These are phyloP conservation scores for Hirudo medicinalis DNA, from an alignment of 1,140 invertebrate genomes.

Conservation along the genomic window DNA sequence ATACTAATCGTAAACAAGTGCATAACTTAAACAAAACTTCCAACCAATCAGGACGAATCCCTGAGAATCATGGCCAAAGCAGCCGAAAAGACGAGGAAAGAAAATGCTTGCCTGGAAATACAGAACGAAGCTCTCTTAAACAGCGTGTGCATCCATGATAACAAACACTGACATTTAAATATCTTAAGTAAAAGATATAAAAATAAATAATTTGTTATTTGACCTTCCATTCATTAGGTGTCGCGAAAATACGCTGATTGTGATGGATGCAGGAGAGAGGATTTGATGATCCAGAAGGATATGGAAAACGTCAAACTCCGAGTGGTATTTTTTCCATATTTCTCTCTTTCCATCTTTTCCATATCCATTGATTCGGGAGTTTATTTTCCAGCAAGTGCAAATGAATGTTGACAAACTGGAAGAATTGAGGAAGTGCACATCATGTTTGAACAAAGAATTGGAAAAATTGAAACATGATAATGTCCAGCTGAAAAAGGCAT, in stretches of 20 bases:
- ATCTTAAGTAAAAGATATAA: too few species aligned
- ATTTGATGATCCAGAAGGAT: slow-evolving; percentile 7
- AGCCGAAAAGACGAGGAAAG: neutral
- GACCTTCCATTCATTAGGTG: neutral
- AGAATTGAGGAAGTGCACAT: neutral
- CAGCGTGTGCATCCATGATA: too few species aligned
- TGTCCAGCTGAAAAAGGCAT: neutral
- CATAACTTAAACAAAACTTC: neutral
- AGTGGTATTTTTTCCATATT: neutral
- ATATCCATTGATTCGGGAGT: too few species aligned
- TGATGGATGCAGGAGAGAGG: slow-evolving; percentile 2
- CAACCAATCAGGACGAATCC: neutral
- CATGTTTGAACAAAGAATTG: neutral
- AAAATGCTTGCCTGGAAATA: slow-evolving; percentile 7
- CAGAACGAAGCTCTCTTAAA: neutral
- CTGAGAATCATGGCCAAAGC: slow-evolving; percentile 5
- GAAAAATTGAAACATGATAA: neutral
- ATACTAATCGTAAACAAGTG: too few species aligned
- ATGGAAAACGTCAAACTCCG: slow-evolving; percentile 2
- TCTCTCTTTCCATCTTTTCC: too few species aligned
- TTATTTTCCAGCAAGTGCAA: neutral
- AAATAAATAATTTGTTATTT: too few species aligned
- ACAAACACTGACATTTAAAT: too few species aligned
- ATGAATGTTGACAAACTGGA: neutral
- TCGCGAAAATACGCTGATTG: neutral